phyloP scores from a whole-genome alignment of 1,140 invertebrate genomes.

The Diachasmimorpha longicaudata region DNA sequence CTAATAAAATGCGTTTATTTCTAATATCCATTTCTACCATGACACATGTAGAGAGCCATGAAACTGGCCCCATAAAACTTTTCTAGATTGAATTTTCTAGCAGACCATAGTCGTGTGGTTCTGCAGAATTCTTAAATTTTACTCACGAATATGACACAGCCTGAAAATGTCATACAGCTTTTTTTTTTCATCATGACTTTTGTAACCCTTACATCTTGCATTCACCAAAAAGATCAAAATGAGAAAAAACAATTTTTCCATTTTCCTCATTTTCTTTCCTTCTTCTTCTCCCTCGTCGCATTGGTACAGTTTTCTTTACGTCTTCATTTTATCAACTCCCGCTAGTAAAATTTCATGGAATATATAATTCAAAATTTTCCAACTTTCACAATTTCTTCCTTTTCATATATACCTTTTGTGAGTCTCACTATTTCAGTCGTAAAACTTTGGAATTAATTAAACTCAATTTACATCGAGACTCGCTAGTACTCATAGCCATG shows the following conservation, averaged over 20 bases:
- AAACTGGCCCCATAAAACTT: constrained; percentile 43
- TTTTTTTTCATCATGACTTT: not conserved
- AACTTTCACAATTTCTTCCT: not conserved
- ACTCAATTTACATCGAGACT: constrained; percentile 4
- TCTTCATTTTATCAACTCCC: not conserved
- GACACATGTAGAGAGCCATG: constrained; percentile 22
- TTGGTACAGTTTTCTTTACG: not conserved
- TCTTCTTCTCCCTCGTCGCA: not conserved
- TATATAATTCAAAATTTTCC: not conserved
- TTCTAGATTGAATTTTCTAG: constrained; percentile 48
- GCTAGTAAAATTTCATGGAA: not conserved
- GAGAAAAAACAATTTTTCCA: not conserved
- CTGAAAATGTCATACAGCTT: not conserved
- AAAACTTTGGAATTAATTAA: constrained; percentile 10
- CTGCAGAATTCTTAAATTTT: not conserved
- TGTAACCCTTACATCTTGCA: not conserved
- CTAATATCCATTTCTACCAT: constrained; percentile 41
- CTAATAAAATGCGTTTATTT: constrained; percentile 49
- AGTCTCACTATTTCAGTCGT: not conserved
- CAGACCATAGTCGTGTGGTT: not conserved
- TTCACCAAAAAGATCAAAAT: not conserved
- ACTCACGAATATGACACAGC: not conserved
- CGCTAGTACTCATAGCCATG: not conserved
- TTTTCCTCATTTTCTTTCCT: not conserved
- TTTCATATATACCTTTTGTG: not conserved